These are phyloP conservation scores for Apotomis capreana DNA, from an alignment of 2,888 invertebrate genomes.

Conservation along the genomic window DNA sequence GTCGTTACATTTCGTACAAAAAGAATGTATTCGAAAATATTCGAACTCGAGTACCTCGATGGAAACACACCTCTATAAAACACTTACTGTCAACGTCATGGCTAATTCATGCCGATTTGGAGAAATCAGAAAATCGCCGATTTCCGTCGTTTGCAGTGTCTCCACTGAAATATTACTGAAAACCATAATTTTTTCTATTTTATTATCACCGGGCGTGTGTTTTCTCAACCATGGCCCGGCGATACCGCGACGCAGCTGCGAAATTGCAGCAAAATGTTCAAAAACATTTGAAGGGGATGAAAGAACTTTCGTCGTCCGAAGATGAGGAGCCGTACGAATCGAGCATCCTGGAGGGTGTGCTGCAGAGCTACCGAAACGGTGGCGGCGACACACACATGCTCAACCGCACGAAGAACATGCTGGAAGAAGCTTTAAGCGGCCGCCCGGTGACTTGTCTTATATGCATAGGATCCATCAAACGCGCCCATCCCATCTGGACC, in stretches of 20 bases:
- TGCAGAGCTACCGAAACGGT: slow-evolving; percentile 70
- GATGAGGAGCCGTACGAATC: slow-evolving; percentile 75
- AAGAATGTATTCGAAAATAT: no score
- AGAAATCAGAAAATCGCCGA: slow-evolving; percentile 40
- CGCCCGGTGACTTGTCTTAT: slow-evolving; percentile 93
- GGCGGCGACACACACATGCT: slow-evolving; percentile 73
- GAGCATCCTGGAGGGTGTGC: slow-evolving; percentile 69
- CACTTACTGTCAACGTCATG: slow-evolving; percentile 49
- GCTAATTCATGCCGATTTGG: slow-evolving; percentile 45
- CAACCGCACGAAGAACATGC: slow-evolving; percentile 86
- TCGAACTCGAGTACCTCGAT: neutral
- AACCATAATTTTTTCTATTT: neutral
- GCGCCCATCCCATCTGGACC: slow-evolving; percentile 93
- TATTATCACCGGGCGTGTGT: slow-evolving; percentile 3
- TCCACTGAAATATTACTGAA: slow-evolving; percentile 12
- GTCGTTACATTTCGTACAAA: no score
- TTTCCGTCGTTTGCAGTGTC: slow-evolving; percentile 17
- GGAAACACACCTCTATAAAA: slow-evolving; percentile 20
- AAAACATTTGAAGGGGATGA: slow-evolving; percentile 74
- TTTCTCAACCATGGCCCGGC: slow-evolving; percentile 64
- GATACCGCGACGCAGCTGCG: slow-evolving; percentile 75
- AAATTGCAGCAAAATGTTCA: slow-evolving; percentile 76
- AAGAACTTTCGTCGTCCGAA: slow-evolving; percentile 75
- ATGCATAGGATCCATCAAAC: slow-evolving; percentile 93
- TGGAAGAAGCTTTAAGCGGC: slow-evolving; percentile 91